Conservation (phyloP, 2,113 vertebrate genomes). For the Hepsetus odoe region DNA sequence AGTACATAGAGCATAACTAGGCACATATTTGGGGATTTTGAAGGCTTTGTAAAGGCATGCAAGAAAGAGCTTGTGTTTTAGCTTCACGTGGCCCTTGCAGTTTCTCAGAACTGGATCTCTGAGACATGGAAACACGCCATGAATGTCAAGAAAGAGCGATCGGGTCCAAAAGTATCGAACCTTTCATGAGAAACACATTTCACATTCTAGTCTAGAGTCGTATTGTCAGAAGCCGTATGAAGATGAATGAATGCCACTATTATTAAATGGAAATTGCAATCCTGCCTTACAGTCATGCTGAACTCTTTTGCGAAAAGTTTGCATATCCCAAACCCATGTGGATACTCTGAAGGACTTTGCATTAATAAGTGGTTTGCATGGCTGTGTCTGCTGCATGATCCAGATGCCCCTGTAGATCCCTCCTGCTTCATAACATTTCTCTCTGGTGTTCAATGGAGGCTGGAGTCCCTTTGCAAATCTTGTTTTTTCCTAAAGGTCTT, state of each 20-base stretch:
- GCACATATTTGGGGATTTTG: slow-evolving; percentile 1
- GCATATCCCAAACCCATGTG: neutral
- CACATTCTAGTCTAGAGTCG: neutral
- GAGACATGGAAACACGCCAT: neutral
- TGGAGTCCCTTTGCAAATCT: neutral
- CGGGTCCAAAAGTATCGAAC: neutral
- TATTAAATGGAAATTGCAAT: slow-evolving; percentile 20
- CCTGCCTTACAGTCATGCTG: neutral
- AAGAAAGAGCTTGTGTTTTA: neutral
- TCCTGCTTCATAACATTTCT: neutral
- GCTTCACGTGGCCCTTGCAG: neutral
- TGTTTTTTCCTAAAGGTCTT: neutral
- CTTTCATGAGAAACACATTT: neutral
- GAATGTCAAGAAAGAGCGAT: neutral
- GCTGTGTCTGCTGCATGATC: neutral
- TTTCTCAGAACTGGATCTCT: neutral
- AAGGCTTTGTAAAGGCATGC: neutral
- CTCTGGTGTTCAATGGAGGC: no score
- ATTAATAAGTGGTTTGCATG: neutral
- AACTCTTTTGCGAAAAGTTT: neutral
- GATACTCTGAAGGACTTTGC: neutral
- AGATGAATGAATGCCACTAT: neutral
- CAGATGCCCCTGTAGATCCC: neutral
- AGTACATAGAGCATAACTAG: neutral
- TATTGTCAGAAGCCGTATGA: neutral